Evolutionary conservation across 2,888 invertebrate species (phyloP), one percentile per base, ranked within the genome.

Genomic region (Ceramica pisi): DNA sequence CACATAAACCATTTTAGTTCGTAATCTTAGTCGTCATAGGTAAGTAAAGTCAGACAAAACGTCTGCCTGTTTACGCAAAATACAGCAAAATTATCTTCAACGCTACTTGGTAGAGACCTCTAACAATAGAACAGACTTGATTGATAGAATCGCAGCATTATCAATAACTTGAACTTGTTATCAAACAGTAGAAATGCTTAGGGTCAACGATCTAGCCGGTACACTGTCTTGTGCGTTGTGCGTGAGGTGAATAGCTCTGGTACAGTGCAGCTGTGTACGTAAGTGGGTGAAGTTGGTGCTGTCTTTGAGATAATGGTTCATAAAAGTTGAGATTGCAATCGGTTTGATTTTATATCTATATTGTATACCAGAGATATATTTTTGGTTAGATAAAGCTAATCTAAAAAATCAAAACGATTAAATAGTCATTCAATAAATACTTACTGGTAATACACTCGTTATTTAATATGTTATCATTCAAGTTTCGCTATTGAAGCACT

Each of bases 151-250:
- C 56, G 53, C 38, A 16, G 31, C 21, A 21, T 51, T 67, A 81
- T 79, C 82, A 65, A 21, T 66, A 61, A 68, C 62, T 51, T 67
- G 64, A 78, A 71, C 82, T 79, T 82, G 82, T 79, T 79, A 79
- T 79, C 79, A 82, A 57, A 67, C 55, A 55, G 64, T 57, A 76
- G 81, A 71, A 78, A 55, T 35, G 57, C 6, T 46, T 19, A 46
- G 38, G 82, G 57, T 79, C 78, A 7, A 19, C n/a, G 78, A 67
- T 61, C 82, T 64, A 23, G 26, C 12, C 60, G 41, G 38, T 38
- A 71, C 53, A 35, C 56, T 53, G 78, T 67, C 66, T 71, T 23
- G 55, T 26, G 60, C 48, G 60, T 62, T 21, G 67, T 76, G 77
- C 62, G 77, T 81, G 78, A 78, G 81, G 65, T 78, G 77, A 81